Evolutionary conservation across 2,113 vertebrate genomes (phyloP).

Genomic region (Columba livia): DNA sequence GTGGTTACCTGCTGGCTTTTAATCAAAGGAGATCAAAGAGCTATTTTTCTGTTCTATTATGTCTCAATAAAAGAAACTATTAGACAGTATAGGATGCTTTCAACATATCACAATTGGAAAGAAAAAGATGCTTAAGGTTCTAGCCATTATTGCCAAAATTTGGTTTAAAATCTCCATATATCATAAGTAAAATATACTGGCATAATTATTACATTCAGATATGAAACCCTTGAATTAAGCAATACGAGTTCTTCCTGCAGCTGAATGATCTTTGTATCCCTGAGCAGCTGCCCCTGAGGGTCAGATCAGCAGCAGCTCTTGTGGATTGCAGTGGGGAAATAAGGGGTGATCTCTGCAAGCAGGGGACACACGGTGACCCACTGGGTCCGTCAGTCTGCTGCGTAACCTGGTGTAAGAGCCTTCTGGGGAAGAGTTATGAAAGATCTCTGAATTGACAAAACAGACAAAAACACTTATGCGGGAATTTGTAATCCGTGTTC

Average conservation of each 20-base stretch:
- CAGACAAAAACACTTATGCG: neutral
- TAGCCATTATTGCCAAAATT: neutral
- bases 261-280: neutral
- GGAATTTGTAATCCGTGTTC: neutral
- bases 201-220: neutral
- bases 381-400: neutral
- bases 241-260: neutral
- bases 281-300: neutral
- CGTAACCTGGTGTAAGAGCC: neutral
- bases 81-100: neutral
- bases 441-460: neutral
- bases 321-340: rapidly evolving
- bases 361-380: neutral
- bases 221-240: neutral
- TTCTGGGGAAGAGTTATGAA: neutral
- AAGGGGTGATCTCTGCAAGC: neutral
- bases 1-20: neutral
- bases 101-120: neutral
- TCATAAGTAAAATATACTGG: neutral
- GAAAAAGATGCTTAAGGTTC: neutral
- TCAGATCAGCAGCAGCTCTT: rapidly evolving
- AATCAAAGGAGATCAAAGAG: neutral
- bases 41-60: neutral
- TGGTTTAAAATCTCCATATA: neutral
- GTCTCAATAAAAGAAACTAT: neutral